Percentiles rank a stretch among this genome's conserved stretches.
Evolutionary conservation across 1,140 invertebrate genomes (phyloP).

Genomic region (Holcopasites calliopsidis): DNA sequence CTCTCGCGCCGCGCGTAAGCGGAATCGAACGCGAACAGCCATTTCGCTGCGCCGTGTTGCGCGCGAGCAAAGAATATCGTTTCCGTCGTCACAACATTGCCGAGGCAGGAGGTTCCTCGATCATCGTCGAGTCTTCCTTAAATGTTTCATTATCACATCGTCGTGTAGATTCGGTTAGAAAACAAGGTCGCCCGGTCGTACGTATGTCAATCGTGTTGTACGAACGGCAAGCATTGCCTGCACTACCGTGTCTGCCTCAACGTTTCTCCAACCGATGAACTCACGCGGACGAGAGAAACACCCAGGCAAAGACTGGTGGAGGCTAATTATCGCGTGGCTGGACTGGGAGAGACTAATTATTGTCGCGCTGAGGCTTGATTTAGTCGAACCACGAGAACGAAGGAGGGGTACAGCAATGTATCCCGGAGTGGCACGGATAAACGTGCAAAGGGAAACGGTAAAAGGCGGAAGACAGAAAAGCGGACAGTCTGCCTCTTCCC

Average conservation of each 20-base stretch:
- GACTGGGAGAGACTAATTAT: neutral
- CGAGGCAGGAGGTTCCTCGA: neutral
- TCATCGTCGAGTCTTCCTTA: neutral
- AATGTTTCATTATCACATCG: conserved; percentile 26
- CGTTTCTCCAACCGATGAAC: no score
- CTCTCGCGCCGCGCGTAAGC: neutral
- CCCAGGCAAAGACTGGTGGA: neutral
- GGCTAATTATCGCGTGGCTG: conserved; percentile 17
- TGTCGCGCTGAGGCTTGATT: conserved; percentile 21
- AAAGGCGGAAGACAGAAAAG: conserved; percentile 10
- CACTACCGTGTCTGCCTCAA: no score
- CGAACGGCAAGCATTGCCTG: neutral
- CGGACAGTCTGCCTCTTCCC: conserved; percentile 45
- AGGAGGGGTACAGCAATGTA: neutral
- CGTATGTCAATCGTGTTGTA: conserved; percentile 4
- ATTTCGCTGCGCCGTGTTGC: neutral
- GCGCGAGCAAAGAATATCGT: neutral
- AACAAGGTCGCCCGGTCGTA: conserved; percentile 38
- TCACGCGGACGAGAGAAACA: no score
- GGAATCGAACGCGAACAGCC: neutral
- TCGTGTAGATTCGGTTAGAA: conserved; percentile 19
- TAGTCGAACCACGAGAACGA: conserved; percentile 12
- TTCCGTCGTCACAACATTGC: neutral
- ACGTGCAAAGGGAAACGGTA: neutral
- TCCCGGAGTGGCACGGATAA: neutral